phyloP scores from a whole-genome alignment of 2,113 vertebrate species.

The Xenopus borealis region DNA sequence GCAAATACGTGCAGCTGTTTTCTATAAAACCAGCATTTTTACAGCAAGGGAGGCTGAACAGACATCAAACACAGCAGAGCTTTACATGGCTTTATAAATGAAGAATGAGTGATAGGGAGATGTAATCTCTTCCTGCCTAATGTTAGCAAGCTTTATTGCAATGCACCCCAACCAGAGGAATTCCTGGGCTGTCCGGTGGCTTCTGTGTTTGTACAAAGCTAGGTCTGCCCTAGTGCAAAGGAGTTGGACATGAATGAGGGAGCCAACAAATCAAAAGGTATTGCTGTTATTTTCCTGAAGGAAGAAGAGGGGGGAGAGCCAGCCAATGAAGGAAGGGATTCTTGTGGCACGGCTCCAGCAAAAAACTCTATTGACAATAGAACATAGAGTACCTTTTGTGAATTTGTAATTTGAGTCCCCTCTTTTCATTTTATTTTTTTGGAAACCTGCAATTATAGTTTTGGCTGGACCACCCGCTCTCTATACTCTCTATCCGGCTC shows the following conservation, averaged over 20 bases:
- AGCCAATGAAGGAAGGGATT: conserved; percentile 19
- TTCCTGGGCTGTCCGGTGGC: conserved; percentile 20
- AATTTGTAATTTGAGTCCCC: no score
- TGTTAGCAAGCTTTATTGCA: conserved; percentile 2
- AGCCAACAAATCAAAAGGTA: conserved; percentile 32
- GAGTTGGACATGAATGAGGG: conserved; percentile 8
- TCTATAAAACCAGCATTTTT: conserved; percentile 25
- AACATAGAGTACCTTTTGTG: no score
- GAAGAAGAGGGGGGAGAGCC: conserved; percentile 7
- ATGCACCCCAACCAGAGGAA: conserved; percentile 28
- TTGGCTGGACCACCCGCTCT: no score
- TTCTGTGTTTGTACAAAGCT: conserved; percentile 38
- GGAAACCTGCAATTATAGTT: no score
- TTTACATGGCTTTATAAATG: background rate
- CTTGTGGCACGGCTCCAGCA: conserved; percentile 11
- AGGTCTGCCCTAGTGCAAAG: conserved; percentile 28
- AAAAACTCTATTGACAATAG: conserved; percentile 31
- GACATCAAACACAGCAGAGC: background rate
- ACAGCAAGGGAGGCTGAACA: background rate
- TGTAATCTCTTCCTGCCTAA: conserved; percentile 15
- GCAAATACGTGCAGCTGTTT: conserved; percentile 15
- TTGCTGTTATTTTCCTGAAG: background rate
- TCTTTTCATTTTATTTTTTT: no score
- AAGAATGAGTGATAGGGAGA: background rate
- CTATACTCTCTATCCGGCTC: no score